phyloP scores from a whole-genome alignment of 2,797 vertebrate species.

The Monodelphis domestica region DNA sequence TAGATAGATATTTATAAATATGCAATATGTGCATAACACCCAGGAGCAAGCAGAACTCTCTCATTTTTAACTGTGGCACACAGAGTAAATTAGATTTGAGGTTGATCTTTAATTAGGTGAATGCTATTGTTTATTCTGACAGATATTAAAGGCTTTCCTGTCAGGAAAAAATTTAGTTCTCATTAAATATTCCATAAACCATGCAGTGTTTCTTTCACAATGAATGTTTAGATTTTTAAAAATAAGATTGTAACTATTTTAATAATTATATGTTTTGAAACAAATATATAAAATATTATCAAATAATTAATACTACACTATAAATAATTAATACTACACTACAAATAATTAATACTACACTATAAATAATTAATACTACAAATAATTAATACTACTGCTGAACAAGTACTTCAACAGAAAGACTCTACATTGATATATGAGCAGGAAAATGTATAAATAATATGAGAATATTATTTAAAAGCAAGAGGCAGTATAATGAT shows the following conservation, averaged over 20 bases:
- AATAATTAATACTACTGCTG: too few relatives aligned
- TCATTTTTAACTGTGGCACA: slow-evolving; percentile 30
- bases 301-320: slow-evolving; percentile 27
- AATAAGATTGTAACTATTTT: slow-evolving; percentile 33
- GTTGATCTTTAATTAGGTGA: slow-evolving; percentile 60
- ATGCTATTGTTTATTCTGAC: slow-evolving; percentile 33
- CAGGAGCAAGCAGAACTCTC: slow-evolving; percentile 26
- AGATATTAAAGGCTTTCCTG: slow-evolving; percentile 49
- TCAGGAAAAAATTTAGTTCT: slow-evolving; percentile 46
- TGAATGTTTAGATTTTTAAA: slow-evolving; percentile 14
- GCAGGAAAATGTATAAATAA: neutral
- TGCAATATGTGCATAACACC: neutral
- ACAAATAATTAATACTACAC: slow-evolving; percentile 30
- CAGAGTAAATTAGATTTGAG: slow-evolving; percentile 36
- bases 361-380: slow-evolving; percentile 33
- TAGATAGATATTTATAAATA: slow-evolving; percentile 49
- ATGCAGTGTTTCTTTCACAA: slow-evolving; percentile 31
- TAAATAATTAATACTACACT: slow-evolving; percentile 27
- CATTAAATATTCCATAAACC: slow-evolving; percentile 13
- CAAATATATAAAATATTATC: neutral
- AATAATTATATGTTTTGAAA: slow-evolving; percentile 7
- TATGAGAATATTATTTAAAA: neutral
- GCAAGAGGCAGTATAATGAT: neutral
- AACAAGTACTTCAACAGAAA: slow-evolving; percentile 18
- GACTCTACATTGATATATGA: neutral